phyloP scores from a whole-genome alignment of 1,140 invertebrate species.

The Drosophila prosaltans region DNA sequence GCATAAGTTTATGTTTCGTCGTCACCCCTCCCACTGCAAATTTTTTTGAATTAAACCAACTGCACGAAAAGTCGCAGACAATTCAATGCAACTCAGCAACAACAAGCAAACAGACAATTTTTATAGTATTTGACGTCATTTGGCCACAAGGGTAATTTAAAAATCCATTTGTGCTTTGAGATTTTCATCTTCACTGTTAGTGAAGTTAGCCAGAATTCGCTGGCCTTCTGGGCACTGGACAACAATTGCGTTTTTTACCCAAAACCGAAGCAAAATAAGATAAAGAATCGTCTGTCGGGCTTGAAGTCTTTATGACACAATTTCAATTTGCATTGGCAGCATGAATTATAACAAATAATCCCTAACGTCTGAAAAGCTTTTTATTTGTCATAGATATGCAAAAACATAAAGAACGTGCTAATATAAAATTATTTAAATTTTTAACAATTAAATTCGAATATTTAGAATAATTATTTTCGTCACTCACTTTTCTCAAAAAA shows the following conservation, averaged over 20 bases:
- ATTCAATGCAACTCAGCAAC: slow-evolving; percentile 56
- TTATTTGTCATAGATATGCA: slow-evolving; percentile 75
- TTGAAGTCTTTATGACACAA: slow-evolving; percentile 73
- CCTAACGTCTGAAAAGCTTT: slow-evolving; percentile 29
- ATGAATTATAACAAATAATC: slow-evolving; percentile 81
- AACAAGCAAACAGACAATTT: slow-evolving; percentile 30
- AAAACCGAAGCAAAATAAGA: slow-evolving; percentile 58
- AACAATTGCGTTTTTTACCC: slow-evolving; percentile 60
- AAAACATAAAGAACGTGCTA: slow-evolving; percentile 34
- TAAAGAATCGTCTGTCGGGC: slow-evolving; percentile 32
- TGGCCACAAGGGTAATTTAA: slow-evolving; percentile 78
- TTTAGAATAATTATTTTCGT: too few relatives aligned
- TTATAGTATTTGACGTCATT: slow-evolving; percentile 30
- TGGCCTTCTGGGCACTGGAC: slow-evolving; percentile 45
- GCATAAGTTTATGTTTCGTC: slow-evolving; percentile 49
- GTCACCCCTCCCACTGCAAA: slow-evolving; percentile 25
- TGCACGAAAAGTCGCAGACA: slow-evolving; percentile 64
- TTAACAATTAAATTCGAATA: too few relatives aligned
- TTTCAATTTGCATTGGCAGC: slow-evolving; percentile 81
- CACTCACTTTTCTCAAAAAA: too few relatives aligned
- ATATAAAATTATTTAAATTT: slow-evolving; percentile 32
- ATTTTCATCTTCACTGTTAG: slow-evolving; percentile 48
- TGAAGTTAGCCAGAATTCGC: slow-evolving; percentile 28
- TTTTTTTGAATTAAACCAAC: slow-evolving; percentile 61
- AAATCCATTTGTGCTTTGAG: slow-evolving; percentile 81